Percentiles rank a stretch among this genome's conserved stretches.
These are phyloP conservation scores for Tragelaphus scriptus DNA, from an alignment of 2,113 vertebrate genomes.

Conservation along the genomic window DNA sequence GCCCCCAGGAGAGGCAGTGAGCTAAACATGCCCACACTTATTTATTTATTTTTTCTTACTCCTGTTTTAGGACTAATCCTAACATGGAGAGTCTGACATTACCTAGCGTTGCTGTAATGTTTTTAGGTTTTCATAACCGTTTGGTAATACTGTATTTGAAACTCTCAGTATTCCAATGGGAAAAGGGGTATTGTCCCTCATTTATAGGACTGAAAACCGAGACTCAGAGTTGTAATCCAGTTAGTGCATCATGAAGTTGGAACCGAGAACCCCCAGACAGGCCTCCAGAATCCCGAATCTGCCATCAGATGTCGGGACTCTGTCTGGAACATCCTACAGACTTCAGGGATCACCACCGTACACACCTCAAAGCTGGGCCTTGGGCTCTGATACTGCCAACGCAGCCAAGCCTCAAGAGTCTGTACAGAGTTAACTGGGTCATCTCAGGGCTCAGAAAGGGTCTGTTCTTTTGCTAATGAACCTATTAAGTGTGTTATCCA, in stretches of 20 bases:
- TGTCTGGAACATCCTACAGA: not conserved
- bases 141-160: not conserved
- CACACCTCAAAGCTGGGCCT: too few relatives aligned
- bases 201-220: not conserved
- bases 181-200: not conserved
- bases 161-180: not conserved
- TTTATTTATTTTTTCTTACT: not conserved
- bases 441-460: not conserved
- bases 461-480: not conserved
- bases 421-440: not conserved
- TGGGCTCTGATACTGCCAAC: not conserved
- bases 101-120: not conserved
- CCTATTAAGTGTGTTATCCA: not conserved
- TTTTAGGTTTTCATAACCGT: not conserved
- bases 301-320: too few relatives aligned
- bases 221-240: not conserved
- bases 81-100: not conserved
- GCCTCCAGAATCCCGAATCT: not conserved
- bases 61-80: not conserved
- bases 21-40: rapidly evolving
- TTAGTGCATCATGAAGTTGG: not conserved
- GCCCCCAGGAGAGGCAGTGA: not conserved
- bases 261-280: not conserved
- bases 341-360: not conserved
- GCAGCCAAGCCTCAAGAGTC: not conserved